Evolutionary conservation across 1,140 invertebrate species (phyloP).

Genomic region (Achatina immaculata): DNA sequence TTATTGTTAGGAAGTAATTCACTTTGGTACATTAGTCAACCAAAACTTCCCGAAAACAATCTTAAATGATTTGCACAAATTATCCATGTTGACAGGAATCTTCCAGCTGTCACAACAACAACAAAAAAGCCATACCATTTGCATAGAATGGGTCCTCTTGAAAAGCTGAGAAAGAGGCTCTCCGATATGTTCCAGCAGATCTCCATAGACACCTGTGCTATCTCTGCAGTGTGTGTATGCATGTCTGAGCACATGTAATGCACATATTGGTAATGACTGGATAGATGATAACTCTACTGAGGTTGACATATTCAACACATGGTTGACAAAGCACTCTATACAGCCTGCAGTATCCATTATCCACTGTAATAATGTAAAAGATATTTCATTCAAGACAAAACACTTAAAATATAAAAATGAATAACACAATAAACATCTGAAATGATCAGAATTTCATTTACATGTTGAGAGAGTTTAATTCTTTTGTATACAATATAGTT

Average conservation of each 20-base stretch:
- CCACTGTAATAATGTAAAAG: neutral
- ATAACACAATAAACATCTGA: too few relatives aligned
- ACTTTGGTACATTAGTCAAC: too few relatives aligned
- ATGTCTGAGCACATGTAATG: constrained; percentile 44
- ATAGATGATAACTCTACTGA: constrained; percentile 12
- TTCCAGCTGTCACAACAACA: too few relatives aligned
- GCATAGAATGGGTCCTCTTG: constrained; percentile 57
- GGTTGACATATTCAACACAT: neutral
- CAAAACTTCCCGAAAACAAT: too few relatives aligned
- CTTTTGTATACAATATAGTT: too few relatives aligned
- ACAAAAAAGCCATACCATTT: constrained; percentile 35
- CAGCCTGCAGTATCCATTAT: neutral
- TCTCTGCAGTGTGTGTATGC: constrained; percentile 51
- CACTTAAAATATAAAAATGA: neutral
- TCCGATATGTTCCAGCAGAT: constrained; percentile 48
- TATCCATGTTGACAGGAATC: too few relatives aligned
- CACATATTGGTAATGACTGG: constrained; percentile 45
- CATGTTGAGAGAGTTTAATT: too few relatives aligned
- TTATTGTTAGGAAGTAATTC: too few relatives aligned
- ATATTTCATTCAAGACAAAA: constrained; percentile 2
- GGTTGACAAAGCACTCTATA: constrained; percentile 9
- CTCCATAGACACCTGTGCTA: constrained; percentile 50
- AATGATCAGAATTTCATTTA: too few relatives aligned
- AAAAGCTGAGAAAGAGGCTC: constrained; percentile 54
- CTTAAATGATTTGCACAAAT: too few relatives aligned